Evolutionary conservation across 2,113 vertebrate genomes (phyloP).

Genomic region (Aspidoscelis tigris): DNA sequence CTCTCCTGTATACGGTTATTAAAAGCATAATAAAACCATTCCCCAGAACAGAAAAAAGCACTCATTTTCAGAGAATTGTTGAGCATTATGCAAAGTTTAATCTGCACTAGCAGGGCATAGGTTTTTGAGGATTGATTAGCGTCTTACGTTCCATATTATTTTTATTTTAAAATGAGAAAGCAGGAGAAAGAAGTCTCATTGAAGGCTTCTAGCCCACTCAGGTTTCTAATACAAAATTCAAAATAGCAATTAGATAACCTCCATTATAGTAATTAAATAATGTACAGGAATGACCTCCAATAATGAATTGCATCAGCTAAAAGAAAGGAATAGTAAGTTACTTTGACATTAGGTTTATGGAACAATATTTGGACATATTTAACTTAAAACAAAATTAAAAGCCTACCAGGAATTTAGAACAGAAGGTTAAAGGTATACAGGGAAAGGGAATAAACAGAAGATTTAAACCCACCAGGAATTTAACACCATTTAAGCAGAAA

Average conservation of each 20-base stretch:
- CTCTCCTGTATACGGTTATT: neutral
- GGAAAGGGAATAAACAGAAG: too few species aligned
- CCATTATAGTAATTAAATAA: neutral
- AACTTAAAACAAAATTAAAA: too few species aligned
- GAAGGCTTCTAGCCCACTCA: neutral
- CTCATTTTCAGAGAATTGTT: neutral
- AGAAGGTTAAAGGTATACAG: too few species aligned
- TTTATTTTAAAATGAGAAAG: conserved; percentile 3
- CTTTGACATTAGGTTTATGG: neutral
- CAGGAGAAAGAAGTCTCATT: too few species aligned
- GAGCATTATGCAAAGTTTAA: conserved; percentile 11
- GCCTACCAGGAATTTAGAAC: too few species aligned
- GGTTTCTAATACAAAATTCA: neutral
- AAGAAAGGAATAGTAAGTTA: too few species aligned
- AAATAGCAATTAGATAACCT: neutral
- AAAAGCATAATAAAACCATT: conserved; percentile 22
- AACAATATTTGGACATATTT: neutral
- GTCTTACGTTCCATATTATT: neutral
- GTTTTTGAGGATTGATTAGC: neutral
- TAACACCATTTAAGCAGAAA: too few species aligned
- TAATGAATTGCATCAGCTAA: neutral
- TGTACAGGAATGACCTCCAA: neutral
- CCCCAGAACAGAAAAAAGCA: neutral
- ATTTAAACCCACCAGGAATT: too few species aligned
- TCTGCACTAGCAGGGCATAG: neutral